Evolutionary conservation across 2,888 invertebrate genomes (phyloP).

Genomic region (Patella depressa): DNA sequence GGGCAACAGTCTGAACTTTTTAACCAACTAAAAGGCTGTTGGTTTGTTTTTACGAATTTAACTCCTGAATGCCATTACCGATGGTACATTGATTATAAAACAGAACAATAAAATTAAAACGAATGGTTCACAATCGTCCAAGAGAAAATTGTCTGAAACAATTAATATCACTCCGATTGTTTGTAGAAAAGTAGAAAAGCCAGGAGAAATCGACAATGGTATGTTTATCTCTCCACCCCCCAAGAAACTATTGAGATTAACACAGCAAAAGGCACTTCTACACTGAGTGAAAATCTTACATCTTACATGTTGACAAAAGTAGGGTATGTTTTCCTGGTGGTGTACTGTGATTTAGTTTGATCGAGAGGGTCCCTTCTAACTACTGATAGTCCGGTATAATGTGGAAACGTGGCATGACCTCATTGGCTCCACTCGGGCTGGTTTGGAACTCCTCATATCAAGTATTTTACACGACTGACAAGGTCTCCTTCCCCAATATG

Average conservation of each 20-base stretch:
- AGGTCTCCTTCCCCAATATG: no score
- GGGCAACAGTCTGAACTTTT: no score
- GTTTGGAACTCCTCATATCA: no score
- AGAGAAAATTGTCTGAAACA: neutral
- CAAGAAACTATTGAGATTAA: constrained; percentile 15
- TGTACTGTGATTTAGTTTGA: no score
- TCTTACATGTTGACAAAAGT: neutral
- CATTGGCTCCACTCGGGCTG: no score
- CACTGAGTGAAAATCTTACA: constrained; percentile 14
- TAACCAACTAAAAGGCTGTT: no score
- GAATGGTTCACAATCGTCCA: neutral
- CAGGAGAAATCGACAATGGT: constrained; percentile 20
- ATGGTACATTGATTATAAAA: neutral
- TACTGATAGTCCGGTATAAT: no score
- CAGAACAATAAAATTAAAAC: neutral
- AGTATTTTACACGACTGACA: no score
- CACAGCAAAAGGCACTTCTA: constrained; percentile 22
- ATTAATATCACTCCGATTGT: constrained; percentile 11
- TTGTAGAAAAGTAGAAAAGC: neutral
- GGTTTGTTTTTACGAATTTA: no score
- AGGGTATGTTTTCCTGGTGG: no score
- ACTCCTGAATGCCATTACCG: neutral
- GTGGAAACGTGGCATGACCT: no score
- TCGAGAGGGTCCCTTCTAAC: no score
- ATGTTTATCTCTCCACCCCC: constrained; percentile 26